A percentile compares a stretch with the other conserved stretches of the same genome.
These are phyloP conservation scores for Corvus cornix DNA, from an alignment of 2,113 vertebrate genomes.

Conservation along the genomic window DNA sequence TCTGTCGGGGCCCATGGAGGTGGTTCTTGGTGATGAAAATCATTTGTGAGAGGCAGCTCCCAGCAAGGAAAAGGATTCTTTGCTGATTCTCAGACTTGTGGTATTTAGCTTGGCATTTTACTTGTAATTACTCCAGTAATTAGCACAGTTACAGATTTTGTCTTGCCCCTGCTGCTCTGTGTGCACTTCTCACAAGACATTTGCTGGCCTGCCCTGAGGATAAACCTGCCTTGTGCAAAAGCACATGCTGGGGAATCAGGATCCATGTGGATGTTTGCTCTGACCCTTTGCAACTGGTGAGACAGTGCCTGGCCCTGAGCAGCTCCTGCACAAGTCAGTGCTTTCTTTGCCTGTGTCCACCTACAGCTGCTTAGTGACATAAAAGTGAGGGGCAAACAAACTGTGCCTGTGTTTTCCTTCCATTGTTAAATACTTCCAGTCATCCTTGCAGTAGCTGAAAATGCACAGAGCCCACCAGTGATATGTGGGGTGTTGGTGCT, in stretches of 20 bases:
- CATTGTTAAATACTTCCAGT: background rate
- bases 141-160: background rate
- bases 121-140: conserved; percentile 29
- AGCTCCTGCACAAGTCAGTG: background rate
- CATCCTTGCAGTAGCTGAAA: background rate
- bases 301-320: background rate
- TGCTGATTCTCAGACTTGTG: background rate
- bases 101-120: background rate
- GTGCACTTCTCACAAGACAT: accelerated
- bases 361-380: background rate
- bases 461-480: background rate
- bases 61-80: background rate
- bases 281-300: background rate
- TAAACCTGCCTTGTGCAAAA: background rate
- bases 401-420: background rate
- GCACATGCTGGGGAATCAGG: background rate
- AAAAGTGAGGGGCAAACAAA: background rate
- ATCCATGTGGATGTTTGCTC: background rate
- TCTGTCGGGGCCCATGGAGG: background rate
- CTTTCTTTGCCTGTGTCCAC: background rate
- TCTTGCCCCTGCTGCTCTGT: background rate
- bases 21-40: background rate
- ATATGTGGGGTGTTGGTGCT: background rate
- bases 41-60: background rate
- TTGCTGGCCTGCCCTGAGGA: background rate